Evolutionary conservation across 1,140 invertebrate species (phyloP).

Genomic region (Ridgeia piscesae): DNA sequence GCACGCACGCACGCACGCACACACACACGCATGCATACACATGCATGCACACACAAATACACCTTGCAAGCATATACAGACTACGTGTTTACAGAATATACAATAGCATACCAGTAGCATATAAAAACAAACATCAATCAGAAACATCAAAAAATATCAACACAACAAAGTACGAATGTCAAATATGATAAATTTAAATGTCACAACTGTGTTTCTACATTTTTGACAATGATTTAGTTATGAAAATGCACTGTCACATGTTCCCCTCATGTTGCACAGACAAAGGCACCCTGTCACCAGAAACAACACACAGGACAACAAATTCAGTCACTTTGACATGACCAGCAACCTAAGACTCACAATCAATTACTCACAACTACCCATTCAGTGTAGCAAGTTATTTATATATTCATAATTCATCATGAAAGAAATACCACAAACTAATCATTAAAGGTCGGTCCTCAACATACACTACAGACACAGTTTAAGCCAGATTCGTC

Average conservation of each 20-base stretch:
- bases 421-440: neutral
- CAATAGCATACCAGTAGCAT: too few species aligned
- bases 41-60: too few species aligned
- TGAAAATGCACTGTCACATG: neutral
- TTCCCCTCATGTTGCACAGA: neutral
- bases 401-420: neutral
- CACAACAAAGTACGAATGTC: neutral
- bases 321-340: neutral
- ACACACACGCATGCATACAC: too few species aligned
- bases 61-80: too few species aligned
- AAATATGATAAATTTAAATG: neutral
- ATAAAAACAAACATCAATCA: too few species aligned
- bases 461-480: neutral
- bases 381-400: neutral
- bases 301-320: neutral
- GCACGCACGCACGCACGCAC: too few species aligned
- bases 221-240: neutral
- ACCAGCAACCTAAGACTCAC: neutral
- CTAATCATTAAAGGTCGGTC: neutral
- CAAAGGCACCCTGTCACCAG: neutral
- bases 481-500: neutral
- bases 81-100: too few species aligned
- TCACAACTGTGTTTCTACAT: neutral
- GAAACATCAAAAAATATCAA: neutral
- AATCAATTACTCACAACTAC: neutral